These are phyloP conservation scores for Heliconius hermathena DNA, from an alignment of 1,140 invertebrate species.

Conservation along the genomic window DNA sequence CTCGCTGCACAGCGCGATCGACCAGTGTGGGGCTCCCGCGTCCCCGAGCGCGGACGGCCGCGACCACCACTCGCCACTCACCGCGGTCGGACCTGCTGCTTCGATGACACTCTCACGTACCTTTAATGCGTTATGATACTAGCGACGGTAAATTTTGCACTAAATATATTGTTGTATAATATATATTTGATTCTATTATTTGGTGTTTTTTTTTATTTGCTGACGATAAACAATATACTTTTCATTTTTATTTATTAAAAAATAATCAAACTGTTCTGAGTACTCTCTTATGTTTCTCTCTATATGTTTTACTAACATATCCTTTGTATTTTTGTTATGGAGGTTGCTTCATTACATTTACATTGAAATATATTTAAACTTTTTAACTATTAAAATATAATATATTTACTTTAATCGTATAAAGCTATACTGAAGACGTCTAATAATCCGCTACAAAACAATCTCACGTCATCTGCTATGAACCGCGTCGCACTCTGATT, in stretches of 20 bases:
- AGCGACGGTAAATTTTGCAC: neutral
- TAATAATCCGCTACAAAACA: neutral
- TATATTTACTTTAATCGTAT: too few species aligned
- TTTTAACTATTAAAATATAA: too few species aligned
- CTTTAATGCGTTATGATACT: constrained; percentile 12
- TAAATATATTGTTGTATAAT: neutral
- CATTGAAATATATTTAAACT: too few species aligned
- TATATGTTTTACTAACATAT: too few species aligned
- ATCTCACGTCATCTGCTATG: neutral
- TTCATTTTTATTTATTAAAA: too few species aligned
- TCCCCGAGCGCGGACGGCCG: neutral
- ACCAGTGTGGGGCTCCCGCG: neutral
- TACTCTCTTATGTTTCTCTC: too few species aligned
- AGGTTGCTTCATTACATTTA: too few species aligned
- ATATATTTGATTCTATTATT: neutral
- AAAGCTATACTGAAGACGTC: too few species aligned
- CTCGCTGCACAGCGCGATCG: constrained; percentile 17
- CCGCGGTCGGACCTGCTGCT: neutral
- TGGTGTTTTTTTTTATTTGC: neutral
- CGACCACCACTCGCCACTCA: neutral
- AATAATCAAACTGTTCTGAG: too few species aligned
- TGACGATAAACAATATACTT: neutral
- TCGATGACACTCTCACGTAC: neutral
- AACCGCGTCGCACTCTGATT: too few species aligned
- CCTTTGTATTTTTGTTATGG: too few species aligned